A percentile compares a stretch with the other conserved stretches of the same genome.
These are phyloP conservation scores for Harlomillsia oculata DNA, from an alignment of 1,140 invertebrate genomes.

Conservation along the genomic window DNA sequence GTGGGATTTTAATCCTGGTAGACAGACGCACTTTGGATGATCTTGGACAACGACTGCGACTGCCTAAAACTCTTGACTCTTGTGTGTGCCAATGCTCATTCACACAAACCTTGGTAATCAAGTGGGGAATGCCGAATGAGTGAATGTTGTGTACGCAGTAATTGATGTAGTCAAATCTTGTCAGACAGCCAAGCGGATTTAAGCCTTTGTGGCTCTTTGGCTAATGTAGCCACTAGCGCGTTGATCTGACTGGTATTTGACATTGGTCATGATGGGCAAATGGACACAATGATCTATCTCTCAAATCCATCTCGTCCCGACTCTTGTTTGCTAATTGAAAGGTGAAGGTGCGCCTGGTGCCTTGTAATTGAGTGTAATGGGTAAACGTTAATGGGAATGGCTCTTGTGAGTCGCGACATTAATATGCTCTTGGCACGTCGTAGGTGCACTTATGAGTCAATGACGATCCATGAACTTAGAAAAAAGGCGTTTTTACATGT, in stretches of 20 bases:
- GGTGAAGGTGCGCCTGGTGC: background rate
- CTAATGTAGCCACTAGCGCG: background rate
- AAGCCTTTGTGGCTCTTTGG: background rate
- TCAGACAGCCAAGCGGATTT: slow-evolving; percentile 8
- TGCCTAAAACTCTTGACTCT: too few species aligned
- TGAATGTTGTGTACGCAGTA: background rate
- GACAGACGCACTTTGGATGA: too few species aligned
- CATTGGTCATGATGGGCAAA: slow-evolving; percentile 2
- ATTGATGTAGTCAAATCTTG: background rate
- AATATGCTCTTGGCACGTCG: background rate
- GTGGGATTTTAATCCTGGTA: too few species aligned
- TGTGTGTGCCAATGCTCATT: too few species aligned
- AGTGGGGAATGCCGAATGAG: background rate
- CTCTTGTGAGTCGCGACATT: background rate
- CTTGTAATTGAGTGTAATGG: background rate
- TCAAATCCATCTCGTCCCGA: background rate
- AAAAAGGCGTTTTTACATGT: background rate
- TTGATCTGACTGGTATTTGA: slow-evolving; percentile 4
- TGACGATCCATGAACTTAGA: background rate
- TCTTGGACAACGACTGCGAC: too few species aligned
- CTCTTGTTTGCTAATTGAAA: slow-evolving; percentile 14
- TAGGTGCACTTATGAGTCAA: background rate
- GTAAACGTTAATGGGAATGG: slow-evolving; percentile 4
- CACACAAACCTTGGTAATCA: too few species aligned
- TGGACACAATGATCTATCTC: background rate